Base-by-base conservation (phyloP, 2,797 vertebrate species). In the Peromyscus eremicus region DNA sequence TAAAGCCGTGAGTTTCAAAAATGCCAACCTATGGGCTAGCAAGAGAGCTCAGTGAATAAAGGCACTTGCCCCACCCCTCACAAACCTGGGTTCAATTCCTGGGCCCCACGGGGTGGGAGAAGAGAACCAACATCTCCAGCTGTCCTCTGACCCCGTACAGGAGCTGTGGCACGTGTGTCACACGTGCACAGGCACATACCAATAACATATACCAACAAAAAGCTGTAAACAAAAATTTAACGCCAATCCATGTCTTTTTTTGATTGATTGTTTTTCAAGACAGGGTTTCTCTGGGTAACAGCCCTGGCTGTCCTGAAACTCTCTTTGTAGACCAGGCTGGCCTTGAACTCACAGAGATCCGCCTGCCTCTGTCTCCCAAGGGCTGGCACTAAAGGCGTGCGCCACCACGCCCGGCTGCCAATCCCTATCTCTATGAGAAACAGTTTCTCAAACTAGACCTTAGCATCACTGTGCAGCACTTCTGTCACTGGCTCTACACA, bases 1-100 rank as follows among this genome's bases (percentile, higher is more conserved):
- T 14, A 94, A 55, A 92, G 32, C 92, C 76, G 91, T 32, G 77
- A 75, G 57, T 79, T 96, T 95, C 19, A 89, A 95, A 95, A 95
- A n/a, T 95, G 52, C 37, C 37, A 91, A 55, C 32, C 9, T 19
- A 68, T 89, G 5, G n/a, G 11, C 70, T 37, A 71, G 34, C 49
- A 73, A 57, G 16, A 73, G 40, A 52, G 32, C 32, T 70, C 84
- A 52, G 34, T 52, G 62, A 52, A 70, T 27, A 86, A 52, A 70
- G 37, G 52, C 10, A 19, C 52, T 57, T 40, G 23, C 52, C 13
- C 14, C n/a, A 75, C 60, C n/a, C 49, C 52, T 73, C n/a, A 73
- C 52, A 43, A n/a, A 85, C 32, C 62, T 70, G 32, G 43, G 64
- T 52, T 70, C 29, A 86, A n/a, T 52, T 29, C 64, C 43, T 86